phyloP scores from a whole-genome alignment of 37 sponge, comb jelly and placozoan species.

The Petrosia ficiformis region DNA sequence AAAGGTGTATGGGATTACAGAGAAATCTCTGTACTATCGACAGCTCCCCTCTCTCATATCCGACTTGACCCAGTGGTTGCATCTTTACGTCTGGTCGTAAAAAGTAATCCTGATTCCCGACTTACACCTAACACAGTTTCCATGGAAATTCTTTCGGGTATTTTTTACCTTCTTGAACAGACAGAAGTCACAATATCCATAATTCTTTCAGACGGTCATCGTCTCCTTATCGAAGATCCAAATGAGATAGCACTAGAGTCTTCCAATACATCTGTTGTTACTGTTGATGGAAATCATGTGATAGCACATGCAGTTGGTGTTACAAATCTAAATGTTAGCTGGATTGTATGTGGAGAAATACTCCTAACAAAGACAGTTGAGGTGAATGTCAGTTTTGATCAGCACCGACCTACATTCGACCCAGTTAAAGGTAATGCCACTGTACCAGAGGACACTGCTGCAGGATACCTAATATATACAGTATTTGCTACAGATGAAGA shows the following conservation, averaged over 20 bases:
- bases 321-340: constrained; percentile 23
- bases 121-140: constrained; percentile 8
- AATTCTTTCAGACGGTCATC: constrained; percentile 43
- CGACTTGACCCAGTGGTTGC: constrained; percentile 43
- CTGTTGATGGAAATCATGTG: constrained; percentile 24
- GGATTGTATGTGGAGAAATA: constrained; percentile 14
- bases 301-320: constrained; percentile 11
- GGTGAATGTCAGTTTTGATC: constrained; percentile 34
- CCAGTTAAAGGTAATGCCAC: not conserved
- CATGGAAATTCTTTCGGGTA: constrained; percentile 28
- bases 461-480: not conserved
- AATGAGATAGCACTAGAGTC: constrained; percentile 17
- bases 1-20: not conserved
- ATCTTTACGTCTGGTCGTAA: constrained; percentile 10
- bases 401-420: constrained; percentile 27
- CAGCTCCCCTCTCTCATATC: not conserved
- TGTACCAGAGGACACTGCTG: constrained; percentile 3
- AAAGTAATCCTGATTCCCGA: not conserved
- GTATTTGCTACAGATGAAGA: constrained; percentile 22
- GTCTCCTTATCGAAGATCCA: constrained; percentile 36
- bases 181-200: constrained; percentile 47
- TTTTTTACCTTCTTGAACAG: constrained; percentile 29
- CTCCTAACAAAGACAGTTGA: not conserved
- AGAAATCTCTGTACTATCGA: not conserved
- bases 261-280: constrained; percentile 26